Base-by-base conservation (phyloP, 1,140 invertebrate species). In the Rhynchophorus ferrugineus region DNA sequence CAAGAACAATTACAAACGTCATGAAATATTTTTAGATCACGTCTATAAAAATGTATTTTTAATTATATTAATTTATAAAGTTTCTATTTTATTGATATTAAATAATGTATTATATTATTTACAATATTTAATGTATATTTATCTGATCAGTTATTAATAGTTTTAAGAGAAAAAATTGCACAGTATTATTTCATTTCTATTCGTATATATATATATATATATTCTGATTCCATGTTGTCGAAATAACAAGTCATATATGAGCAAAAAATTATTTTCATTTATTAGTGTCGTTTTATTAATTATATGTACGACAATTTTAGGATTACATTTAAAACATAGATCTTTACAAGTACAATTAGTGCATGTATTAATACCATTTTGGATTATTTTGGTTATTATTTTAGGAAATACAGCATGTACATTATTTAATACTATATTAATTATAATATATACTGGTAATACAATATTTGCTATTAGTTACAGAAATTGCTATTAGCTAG, bases 321-420 rank as follows among this genome's bases (percentile, higher is more conserved):
- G 89, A 66, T 70, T 91, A 19, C 89, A 85, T 67, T 68, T 92
- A 21, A 85, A 92, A 68, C 84, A 85, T 60, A 81, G 81, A 68
- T 73, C 78, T 58, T 65, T 73, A 44, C 71, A 78, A 63, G 69
- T 82, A 17, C 73, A 77, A 39, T 75, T 82, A 36, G 78, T 78
- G 63, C 75, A 81, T 37, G 84, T 90, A 5, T 78, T 92, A 72
- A 80, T 84, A 43, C 90, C 90, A 1, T 78, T 91, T 47, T 89
- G 88, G 84, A 69, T 87, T 49, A 70, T 89, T 35, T 69, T 90
- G 42, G 79, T 81, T 39, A 76, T 82, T 9, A 66, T 86, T 6
- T 79, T 82, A 58, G 71, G 80, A 16, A 82, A 87, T 67, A 81
- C 87, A n/a, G 85, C 84, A 47, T 71, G 83, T 44, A 71, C 60